Evolutionary conservation across 2,888 invertebrate species (phyloP), one percentile per base, ranked within the genome.

Genomic region (Amiota communis): DNA sequence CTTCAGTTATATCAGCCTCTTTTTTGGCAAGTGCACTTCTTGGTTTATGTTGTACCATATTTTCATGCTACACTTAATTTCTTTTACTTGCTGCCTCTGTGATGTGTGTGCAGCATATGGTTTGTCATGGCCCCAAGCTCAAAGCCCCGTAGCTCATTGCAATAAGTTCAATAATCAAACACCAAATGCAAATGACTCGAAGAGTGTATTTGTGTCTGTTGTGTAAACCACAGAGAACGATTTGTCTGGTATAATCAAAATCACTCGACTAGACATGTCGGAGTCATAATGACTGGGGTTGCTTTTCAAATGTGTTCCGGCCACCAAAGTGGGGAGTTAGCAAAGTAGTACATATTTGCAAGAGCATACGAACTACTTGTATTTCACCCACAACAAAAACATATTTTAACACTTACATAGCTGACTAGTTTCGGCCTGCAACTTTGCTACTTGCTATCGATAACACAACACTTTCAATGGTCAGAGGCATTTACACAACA

Each of bases 181-280:
- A 36, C 36, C 36, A 36, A 36, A 36, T 36, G 36, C 36, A 36
- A 36, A 36, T 36, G 36, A 36, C 36, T 36, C 36, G 36, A 36
- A 6, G 36, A 36, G 36, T 36, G 36, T 36, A 36, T 36, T 36
- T 36, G 46, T 59, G 17, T 15, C 59, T 59, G 59, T 59, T 59
- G 17, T 59, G 36, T 59, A 59, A 17, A 65, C 65, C 65, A 49
- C 65, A 65, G 46, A 63, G 49, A 65, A 47, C 65, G 65, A 65
- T 65, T 65, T 65, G 65, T 65, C 65, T 65, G 65, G 12, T 17
- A 49, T 49, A 65, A 65, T 65, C 65, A 48, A 48, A 63, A 65
- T 49, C 20, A 65, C 49, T 15, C 48, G 65, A 48, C 65, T 65
- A 65, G 65, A 65, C 65, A 65, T 48, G 65, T 17, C 15, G 65